Conservation (phyloP, 2,888 invertebrate species). For the Galerucella nymphaeae region DNA sequence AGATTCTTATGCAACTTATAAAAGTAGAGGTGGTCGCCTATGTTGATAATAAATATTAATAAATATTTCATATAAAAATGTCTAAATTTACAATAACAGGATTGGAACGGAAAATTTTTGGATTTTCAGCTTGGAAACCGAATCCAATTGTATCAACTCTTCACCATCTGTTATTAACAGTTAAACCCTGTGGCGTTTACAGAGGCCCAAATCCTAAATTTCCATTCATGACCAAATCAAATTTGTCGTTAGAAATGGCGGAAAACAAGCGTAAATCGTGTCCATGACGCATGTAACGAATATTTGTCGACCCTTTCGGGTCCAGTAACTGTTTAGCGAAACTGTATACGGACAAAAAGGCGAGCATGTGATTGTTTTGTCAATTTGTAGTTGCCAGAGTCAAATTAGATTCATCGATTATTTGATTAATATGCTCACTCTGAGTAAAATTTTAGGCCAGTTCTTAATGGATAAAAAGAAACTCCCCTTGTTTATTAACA, state of each 20-base stretch:
- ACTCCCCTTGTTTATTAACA: too few species aligned
- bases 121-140: background rate
- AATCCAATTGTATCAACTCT: background rate
- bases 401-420: conserved; percentile 64
- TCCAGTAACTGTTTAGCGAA: conserved; percentile 51
- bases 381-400: conserved; percentile 61
- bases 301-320: conserved; percentile 60
- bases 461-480: background rate
- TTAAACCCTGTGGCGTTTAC: background rate
- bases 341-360: conserved; percentile 51
- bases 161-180: conserved; percentile 21
- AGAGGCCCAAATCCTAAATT: conserved; percentile 7
- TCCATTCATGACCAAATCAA: conserved; percentile 39
- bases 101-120: too few species aligned
- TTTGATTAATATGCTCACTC: conserved; percentile 57
- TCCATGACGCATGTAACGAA: conserved; percentile 57
- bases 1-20: too few species aligned
- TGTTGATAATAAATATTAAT: too few species aligned
- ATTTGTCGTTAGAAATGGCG: conserved; percentile 45
- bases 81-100: too few species aligned
- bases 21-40: too few species aligned
- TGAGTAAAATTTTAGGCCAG: background rate
- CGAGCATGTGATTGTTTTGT: conserved; percentile 62
- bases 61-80: too few species aligned
- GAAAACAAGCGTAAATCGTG: conserved; percentile 56